Conservation (phyloP, 1,140 invertebrate genomes). For the Rhyacophila brunnea region DNA sequence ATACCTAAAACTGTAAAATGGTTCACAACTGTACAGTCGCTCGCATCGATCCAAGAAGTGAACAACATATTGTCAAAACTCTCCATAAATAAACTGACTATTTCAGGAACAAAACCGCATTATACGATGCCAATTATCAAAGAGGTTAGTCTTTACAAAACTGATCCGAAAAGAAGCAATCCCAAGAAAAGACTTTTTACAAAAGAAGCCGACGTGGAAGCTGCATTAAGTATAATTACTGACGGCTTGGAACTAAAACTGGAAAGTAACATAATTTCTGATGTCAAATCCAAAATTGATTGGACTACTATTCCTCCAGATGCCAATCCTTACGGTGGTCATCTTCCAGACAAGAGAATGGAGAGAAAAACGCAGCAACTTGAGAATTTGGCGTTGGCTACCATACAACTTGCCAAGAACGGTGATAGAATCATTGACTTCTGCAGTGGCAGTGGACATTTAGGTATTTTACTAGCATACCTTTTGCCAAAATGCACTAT, state of each 20-base stretch:
- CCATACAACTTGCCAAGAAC: constrained; percentile 64
- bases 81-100: constrained; percentile 6
- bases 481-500: constrained; percentile 73
- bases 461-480: constrained; percentile 84
- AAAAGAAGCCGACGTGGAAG: constrained; percentile 71
- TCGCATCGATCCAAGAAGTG: constrained; percentile 40
- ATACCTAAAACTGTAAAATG: constrained; percentile 69
- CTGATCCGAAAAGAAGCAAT: constrained; percentile 74
- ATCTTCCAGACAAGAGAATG: constrained; percentile 72
- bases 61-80: constrained; percentile 32
- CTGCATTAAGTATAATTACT: constrained; percentile 52
- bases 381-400: constrained; percentile 81
- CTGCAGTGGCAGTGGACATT: constrained; percentile 90
- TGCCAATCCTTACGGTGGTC: constrained; percentile 74
- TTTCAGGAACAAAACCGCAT: constrained; percentile 9
- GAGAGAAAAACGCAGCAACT: constrained; percentile 85
- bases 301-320: constrained; percentile 68
- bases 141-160: constrained; percentile 73
- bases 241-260: constrained; percentile 43
- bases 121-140: constrained; percentile 42
- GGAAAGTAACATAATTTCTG: constrained; percentile 29
- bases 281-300: constrained; percentile 41
- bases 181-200: constrained; percentile 72
- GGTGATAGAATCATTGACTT: constrained; percentile 84
- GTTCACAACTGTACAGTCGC: constrained; percentile 57